Evolutionary conservation across 30 jellyfish, hydroid and myxozoan genomes (phyloP).

Genomic region (Calvadosia cruxmelitensis): DNA sequence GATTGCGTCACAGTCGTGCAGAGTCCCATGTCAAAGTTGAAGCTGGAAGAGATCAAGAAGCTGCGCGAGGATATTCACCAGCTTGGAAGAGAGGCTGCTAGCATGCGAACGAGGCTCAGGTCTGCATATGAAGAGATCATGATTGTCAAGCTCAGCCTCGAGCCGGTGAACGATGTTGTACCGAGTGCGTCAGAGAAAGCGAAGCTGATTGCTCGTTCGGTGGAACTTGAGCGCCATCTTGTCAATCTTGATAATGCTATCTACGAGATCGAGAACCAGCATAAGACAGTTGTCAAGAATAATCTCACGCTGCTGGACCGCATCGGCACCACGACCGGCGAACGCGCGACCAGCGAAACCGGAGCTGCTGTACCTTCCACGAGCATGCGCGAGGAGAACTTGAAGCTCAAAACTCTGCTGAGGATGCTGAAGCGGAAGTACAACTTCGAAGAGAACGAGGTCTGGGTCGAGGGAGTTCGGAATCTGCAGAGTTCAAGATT

Average conservation of each 20-base stretch:
- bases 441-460: slow-evolving; percentile 17
- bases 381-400: slow-evolving; percentile 9
- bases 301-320: slow-evolving; percentile 18
- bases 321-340: slow-evolving; percentile 4
- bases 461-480: slow-evolving; percentile 12
- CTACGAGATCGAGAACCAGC: slow-evolving; percentile 55
- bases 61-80: slow-evolving; percentile 83
- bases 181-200: neutral
- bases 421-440: slow-evolving; percentile 28
- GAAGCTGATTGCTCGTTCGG: neutral
- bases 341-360: slow-evolving; percentile 2
- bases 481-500: neutral
- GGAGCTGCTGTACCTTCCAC: neutral
- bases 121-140: slow-evolving; percentile 28
- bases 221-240: slow-evolving; percentile 36
- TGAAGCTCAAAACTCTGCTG: slow-evolving; percentile 21
- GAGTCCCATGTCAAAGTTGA: slow-evolving; percentile 94
- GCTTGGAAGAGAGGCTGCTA: slow-evolving; percentile 27
- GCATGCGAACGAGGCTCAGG: slow-evolving; percentile 20
- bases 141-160: slow-evolving; percentile 24
- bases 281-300: slow-evolving; percentile 52
- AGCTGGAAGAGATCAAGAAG: slow-evolving; percentile 62
- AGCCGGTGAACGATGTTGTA: neutral
- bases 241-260: slow-evolving; percentile 36
- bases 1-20: slow-evolving; percentile 84